These are phyloP conservation scores for Rhinophrynus dorsalis DNA, from an alignment of 2,797 vertebrate genomes.

Conservation along the genomic window DNA sequence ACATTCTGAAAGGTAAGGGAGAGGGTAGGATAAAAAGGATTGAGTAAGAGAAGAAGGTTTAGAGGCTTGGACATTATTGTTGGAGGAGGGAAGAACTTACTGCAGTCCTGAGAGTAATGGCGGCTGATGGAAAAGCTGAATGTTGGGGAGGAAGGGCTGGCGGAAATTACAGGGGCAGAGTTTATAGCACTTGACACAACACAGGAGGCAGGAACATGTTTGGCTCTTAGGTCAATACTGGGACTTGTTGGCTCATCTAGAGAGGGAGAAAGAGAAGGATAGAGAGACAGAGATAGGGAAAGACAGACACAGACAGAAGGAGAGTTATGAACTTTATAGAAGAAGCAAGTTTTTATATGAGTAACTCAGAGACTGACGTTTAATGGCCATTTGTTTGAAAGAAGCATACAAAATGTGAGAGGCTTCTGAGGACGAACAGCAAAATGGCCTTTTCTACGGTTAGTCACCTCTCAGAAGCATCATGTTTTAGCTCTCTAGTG, in stretches of 20 bases:
- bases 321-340: no score
- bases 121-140: constrained; percentile 87
- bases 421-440: no score
- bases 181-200: constrained; percentile 95
- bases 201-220: constrained; percentile 91
- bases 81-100: constrained; percentile 74
- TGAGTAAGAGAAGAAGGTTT: constrained; percentile 34
- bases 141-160: constrained; percentile 86
- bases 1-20: neutral
- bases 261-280: neutral
- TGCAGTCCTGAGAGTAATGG: constrained; percentile 95
- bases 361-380: no score
- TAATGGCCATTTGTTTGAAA: no score
- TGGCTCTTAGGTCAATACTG: constrained; percentile 90
- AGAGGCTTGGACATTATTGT: constrained; percentile 79
- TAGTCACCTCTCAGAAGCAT: no score
- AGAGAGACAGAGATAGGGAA: neutral
- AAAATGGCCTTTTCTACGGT: no score
- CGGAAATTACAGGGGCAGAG: constrained; percentile 79
- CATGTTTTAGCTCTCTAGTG: no score
- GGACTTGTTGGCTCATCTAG: constrained; percentile 96
- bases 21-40: neutral
- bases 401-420: no score
- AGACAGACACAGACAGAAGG: neutral
- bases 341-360: no score